Evolutionary conservation across 2,113 vertebrate species (phyloP), one percentile per base, ranked within the genome.

Genomic region (Mungos mungo): DNA sequence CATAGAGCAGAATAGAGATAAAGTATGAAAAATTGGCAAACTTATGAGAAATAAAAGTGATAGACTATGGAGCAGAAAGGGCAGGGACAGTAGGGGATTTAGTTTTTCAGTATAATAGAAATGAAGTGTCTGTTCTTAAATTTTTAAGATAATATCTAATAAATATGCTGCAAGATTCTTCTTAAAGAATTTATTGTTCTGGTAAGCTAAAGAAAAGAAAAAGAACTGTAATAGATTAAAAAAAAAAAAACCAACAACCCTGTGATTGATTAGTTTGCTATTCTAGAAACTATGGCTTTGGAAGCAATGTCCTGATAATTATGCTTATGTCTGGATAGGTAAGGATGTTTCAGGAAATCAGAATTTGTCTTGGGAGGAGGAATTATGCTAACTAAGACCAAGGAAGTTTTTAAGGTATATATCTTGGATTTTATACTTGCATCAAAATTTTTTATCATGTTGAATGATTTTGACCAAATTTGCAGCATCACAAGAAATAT

Each of bases 21-120:
- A 96, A 82, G n/a, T 79, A 87, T 92, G 87, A 93, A 81, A 93
- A 92, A 87, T 5, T 35, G 91, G n/a, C 74, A 84, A 80, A 90
- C 65, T 82, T 81, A 29, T 1, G 38, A 92, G 82, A 84, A 66
- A 50, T 94, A 89, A 89, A 93, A 91, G 45, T 84, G 86, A 90
- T 90, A 96, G 71, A 85, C 33, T 47, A 1, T 68, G 66, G 71
- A 88, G 82, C 96, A 85, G 72, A 41, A 93, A 76, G 60, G 54
- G 23, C 79, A 87, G 19, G 74, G 71, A 66, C 52, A 66, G 14
- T 33, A 87, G 79, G n/a, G 93, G 89, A 91, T 83, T 83, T 86
- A 66, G 90, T 83, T 77, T 89, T 93, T 93, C 65, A 90, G 29
- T 93, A 68, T 87, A 87, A 47, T 52, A 45, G 89, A 95, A 89